Conservation (phyloP, 2,888 invertebrate genomes). For the Metellina segmentata region DNA sequence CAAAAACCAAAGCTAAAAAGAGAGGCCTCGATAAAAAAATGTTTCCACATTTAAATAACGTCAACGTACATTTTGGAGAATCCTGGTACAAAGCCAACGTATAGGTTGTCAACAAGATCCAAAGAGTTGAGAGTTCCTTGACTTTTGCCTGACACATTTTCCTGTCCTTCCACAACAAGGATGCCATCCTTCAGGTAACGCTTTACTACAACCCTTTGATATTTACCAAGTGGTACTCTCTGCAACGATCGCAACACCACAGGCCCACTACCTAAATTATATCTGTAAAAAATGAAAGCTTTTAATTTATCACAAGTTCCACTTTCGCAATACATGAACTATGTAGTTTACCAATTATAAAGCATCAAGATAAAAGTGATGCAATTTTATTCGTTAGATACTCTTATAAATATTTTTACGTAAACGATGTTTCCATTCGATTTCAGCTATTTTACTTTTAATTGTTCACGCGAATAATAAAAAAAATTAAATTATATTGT, state of each 20-base stretch:
- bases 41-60: not conserved
- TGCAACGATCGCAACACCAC: slow-evolving; percentile 88
- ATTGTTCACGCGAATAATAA: no score
- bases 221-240: slow-evolving; percentile 87
- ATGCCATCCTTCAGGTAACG: slow-evolving; percentile 91
- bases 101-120: slow-evolving; percentile 90
- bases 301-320: slow-evolving; percentile 86
- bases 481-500: no score
- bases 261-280: slow-evolving; percentile 92
- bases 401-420: no score
- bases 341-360: no score
- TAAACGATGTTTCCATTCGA: no score
- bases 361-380: not conserved
- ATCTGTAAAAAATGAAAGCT: slow-evolving; percentile 82
- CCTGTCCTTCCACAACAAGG: slow-evolving; percentile 89
- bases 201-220: slow-evolving; percentile 90
- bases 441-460: no score
- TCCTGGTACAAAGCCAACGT: slow-evolving; percentile 89
- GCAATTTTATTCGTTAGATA: not conserved
- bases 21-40: not conserved
- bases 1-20: no score
- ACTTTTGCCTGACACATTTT: slow-evolving; percentile 90
- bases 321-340: not conserved
- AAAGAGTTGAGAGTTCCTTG: slow-evolving; percentile 89
- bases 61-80: slow-evolving; percentile 87